phyloP scores from a whole-genome alignment of 2,113 vertebrate genomes.

The Odontesthes bonariensis region DNA sequence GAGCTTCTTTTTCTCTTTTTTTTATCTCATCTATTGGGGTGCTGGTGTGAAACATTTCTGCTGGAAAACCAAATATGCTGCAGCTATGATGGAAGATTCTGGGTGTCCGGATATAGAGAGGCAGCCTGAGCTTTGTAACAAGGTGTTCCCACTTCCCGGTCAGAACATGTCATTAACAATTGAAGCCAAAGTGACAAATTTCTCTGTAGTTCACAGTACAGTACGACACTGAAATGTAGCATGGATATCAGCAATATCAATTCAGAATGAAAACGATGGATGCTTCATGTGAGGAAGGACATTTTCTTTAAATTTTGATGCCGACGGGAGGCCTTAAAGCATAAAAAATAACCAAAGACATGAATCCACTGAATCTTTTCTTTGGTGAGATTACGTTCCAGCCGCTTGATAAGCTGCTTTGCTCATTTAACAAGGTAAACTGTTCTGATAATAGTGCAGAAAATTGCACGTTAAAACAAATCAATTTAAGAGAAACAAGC shows the following conservation, averaged over 20 bases:
- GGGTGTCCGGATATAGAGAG: conserved; percentile 26
- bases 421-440: too few species aligned
- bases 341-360: too few species aligned
- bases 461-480: too few species aligned
- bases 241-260: neutral
- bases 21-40: conserved; percentile 66
- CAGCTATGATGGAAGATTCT: conserved; percentile 21
- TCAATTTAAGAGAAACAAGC: too few species aligned
- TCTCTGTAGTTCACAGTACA: neutral
- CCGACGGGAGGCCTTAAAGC: too few species aligned
- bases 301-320: too few species aligned
- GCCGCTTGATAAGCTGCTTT: too few species aligned
- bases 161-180: conserved; percentile 6
- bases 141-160: conserved; percentile 29
- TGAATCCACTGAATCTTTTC: too few species aligned
- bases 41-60: conserved; percentile 52
- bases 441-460: too few species aligned
- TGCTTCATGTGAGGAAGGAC: neutral
- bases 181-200: conserved; percentile 31
- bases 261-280: neutral
- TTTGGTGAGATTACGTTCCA: too few species aligned
- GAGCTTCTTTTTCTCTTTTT: conserved; percentile 32
- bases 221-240: neutral
- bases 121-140: conserved; percentile 29
- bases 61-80: conserved; percentile 49